These are phyloP conservation scores for Cryptus viduatorius DNA, from an alignment of 2,888 invertebrate genomes.

Conservation along the genomic window DNA sequence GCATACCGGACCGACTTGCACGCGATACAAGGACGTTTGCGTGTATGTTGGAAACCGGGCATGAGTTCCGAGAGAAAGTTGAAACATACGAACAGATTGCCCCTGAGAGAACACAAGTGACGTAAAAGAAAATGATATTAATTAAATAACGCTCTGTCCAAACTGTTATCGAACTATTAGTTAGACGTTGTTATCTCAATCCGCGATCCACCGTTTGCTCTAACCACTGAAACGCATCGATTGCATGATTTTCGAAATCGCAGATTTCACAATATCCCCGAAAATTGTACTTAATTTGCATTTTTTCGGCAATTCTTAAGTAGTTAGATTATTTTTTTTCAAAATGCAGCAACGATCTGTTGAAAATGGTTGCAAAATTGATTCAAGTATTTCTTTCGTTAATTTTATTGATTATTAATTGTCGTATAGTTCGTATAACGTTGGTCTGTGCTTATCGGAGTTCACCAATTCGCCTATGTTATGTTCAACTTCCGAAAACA, in stretches of 20 bases:
- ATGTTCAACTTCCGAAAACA: background rate
- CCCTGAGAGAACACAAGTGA: slow-evolving; percentile 7
- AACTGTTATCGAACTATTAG: background rate
- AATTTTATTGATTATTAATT: background rate
- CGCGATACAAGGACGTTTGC: slow-evolving; percentile 39
- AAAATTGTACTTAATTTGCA: too few relatives aligned
- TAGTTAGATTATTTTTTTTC: too few relatives aligned
- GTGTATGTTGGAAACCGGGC: slow-evolving; percentile 13
- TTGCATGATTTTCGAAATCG: background rate
- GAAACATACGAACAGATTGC: slow-evolving; percentile 43
- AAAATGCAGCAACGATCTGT: too few relatives aligned
- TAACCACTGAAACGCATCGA: background rate
- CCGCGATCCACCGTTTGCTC: background rate
- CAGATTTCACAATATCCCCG: too few relatives aligned
- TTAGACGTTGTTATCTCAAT: background rate
- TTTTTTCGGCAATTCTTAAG: too few relatives aligned
- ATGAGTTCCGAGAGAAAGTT: background rate
- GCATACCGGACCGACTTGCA: slow-evolving; percentile 45
- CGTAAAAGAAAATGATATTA: slow-evolving; percentile 9
- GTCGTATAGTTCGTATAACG: background rate
- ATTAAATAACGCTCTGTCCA: slow-evolving; percentile 21
- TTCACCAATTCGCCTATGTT: background rate
- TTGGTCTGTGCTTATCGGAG: background rate
- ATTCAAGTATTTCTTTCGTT: background rate
- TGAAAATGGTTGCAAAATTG: background rate